phyloP scores from a whole-genome alignment of 2,888 invertebrate genomes.

The Melinaea menophilus region DNA sequence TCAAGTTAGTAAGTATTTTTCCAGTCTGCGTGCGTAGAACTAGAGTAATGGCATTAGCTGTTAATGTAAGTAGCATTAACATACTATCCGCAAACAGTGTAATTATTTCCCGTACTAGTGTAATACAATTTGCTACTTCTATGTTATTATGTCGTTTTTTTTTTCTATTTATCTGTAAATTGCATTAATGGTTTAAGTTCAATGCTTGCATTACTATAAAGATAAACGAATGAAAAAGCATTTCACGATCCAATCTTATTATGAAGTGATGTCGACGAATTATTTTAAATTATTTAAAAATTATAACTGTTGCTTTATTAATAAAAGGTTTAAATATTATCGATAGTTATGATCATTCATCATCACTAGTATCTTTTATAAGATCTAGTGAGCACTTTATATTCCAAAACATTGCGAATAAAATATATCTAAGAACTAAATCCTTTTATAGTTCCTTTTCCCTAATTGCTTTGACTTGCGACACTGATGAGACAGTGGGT shows the following conservation, averaged over 20 bases:
- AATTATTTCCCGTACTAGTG: constrained; percentile 25
- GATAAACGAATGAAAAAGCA: not conserved
- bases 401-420: constrained; percentile 2
- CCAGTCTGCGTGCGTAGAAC: constrained; percentile 14
- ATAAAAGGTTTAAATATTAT: no score
- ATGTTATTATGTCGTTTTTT: constrained; percentile 10
- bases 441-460: constrained; percentile 44
- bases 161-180: constrained; percentile 10
- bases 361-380: not conserved
- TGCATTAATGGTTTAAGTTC: constrained; percentile 7
- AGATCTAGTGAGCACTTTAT: constrained; percentile 1
- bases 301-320: no score
- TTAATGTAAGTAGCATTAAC: constrained; percentile 29
- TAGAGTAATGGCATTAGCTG: constrained; percentile 27
- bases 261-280: no score
- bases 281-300: no score
- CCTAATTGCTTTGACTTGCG: constrained; percentile 57
- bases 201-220: not conserved
- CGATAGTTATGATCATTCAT: no score
- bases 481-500: constrained; percentile 54
- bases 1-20: not conserved
- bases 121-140: constrained; percentile 20
- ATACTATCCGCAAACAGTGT: constrained; percentile 29
- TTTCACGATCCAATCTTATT: no score
- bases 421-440: constrained; percentile 7